Evolutionary conservation across 2,113 vertebrate species (phyloP).

Genomic region (Perccottus glenii): DNA sequence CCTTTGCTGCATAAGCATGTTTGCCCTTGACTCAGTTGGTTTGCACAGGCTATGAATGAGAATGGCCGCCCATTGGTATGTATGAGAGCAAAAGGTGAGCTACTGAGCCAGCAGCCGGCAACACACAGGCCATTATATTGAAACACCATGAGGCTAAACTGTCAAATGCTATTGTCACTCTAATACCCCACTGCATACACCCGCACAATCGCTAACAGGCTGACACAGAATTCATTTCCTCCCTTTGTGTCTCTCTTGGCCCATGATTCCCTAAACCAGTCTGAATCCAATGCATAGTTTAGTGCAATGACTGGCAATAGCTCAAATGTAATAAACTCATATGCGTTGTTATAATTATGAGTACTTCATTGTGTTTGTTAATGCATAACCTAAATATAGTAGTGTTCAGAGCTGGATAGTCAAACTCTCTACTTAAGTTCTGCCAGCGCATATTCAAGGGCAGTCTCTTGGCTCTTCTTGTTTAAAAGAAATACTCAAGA

Average conservation of each 20-base stretch:
- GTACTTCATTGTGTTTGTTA: no score
- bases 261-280: background rate
- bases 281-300: background rate
- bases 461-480: no score
- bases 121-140: conserved; percentile 57
- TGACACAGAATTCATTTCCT: background rate
- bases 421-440: no score
- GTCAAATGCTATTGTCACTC: conserved; percentile 50
- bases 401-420: no score
- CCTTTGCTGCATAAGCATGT: conserved; percentile 60
- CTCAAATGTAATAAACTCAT: no score
- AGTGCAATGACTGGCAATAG: background rate
- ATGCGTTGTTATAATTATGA: no score
- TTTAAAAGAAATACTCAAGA: no score
- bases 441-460: no score
- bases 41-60: conserved; percentile 58
- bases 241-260: background rate
- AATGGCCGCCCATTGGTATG: conserved; percentile 60
- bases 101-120: conserved; percentile 42
- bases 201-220: background rate
- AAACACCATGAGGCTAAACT: conserved; percentile 56
- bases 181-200: conserved; percentile 20
- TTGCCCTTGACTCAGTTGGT: conserved; percentile 69
- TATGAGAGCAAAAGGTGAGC: conserved; percentile 55
- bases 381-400: no score